Evolutionary conservation across 2,797 vertebrate genomes (phyloP).

Genomic region (Eulemur coronatus): DNA sequence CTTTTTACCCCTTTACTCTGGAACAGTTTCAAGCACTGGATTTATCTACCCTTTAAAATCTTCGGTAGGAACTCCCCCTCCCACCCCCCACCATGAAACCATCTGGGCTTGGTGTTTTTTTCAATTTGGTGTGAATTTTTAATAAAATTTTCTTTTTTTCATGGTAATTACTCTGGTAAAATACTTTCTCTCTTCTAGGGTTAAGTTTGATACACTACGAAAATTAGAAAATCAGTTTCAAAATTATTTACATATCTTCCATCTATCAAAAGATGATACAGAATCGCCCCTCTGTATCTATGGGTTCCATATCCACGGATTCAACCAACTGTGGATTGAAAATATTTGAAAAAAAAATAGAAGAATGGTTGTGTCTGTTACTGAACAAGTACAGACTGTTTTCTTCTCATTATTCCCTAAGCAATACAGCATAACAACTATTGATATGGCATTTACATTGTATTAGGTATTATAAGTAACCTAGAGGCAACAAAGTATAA

Average conservation of each 20-base stretch:
- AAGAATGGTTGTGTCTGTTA: neutral
- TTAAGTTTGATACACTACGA: neutral
- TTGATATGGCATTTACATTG: neutral
- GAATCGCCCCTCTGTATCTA: neutral
- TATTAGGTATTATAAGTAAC: neutral
- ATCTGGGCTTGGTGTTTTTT: neutral
- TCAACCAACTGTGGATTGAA: neutral
- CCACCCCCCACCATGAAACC: neutral
- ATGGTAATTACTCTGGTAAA: neutral
- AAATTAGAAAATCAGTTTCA: conserved; percentile 35
- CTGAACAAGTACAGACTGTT: neutral
- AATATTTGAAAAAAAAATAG: neutral
- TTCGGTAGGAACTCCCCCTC: neutral
- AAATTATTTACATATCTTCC: neutral
- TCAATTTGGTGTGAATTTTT: neutral
- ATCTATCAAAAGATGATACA: neutral
- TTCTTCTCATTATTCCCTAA: neutral
- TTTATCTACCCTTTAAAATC: neutral
- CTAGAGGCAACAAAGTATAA: neutral
- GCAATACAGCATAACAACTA: neutral
- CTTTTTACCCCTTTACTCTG: neutral
- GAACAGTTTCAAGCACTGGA: neutral
- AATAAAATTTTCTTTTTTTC: neutral
- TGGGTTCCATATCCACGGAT: neutral
- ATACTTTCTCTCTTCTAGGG: neutral